These are phyloP conservation scores for Phrynosoma platyrhinos DNA, from an alignment of 2,113 vertebrate species.

Conservation along the genomic window DNA sequence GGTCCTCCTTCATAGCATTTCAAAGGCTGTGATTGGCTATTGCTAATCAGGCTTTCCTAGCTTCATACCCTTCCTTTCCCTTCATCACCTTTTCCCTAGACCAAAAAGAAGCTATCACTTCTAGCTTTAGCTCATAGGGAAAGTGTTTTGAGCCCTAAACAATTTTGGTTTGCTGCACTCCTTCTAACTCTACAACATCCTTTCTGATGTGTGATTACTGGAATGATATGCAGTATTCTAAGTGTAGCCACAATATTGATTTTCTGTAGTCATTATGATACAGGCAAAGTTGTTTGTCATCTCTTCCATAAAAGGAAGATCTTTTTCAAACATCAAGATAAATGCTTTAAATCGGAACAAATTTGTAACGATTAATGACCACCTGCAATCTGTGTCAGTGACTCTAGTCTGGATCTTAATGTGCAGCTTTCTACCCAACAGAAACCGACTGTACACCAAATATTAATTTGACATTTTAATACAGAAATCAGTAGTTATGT, in stretches of 20 bases:
- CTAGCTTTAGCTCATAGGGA: background rate
- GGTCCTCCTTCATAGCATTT: no score
- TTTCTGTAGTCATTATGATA: background rate
- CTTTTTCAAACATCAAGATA: background rate
- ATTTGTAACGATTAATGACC: background rate
- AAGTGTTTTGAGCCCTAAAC: background rate
- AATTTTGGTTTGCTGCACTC: background rate
- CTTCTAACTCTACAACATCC: background rate
- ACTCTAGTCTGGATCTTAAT: slow-evolving; percentile 1
- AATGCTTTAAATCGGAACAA: slow-evolving; percentile 6
- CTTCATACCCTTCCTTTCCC: background rate
- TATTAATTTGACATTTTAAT: background rate
- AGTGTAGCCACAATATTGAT: no score
- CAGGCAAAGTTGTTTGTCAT: background rate
- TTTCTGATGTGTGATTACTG: no score
- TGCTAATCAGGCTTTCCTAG: no score
- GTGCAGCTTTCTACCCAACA: background rate
- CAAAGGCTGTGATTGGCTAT: no score
- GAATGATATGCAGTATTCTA: background rate
- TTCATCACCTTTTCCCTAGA: background rate
- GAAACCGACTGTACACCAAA: background rate
- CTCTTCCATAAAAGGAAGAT: background rate
- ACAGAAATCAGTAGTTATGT: background rate
- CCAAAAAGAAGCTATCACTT: background rate
- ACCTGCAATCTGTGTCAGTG: background rate